These are phyloP conservation scores for Tetragnatha montana DNA, from an alignment of 2,888 invertebrate species.

Conservation along the genomic window DNA sequence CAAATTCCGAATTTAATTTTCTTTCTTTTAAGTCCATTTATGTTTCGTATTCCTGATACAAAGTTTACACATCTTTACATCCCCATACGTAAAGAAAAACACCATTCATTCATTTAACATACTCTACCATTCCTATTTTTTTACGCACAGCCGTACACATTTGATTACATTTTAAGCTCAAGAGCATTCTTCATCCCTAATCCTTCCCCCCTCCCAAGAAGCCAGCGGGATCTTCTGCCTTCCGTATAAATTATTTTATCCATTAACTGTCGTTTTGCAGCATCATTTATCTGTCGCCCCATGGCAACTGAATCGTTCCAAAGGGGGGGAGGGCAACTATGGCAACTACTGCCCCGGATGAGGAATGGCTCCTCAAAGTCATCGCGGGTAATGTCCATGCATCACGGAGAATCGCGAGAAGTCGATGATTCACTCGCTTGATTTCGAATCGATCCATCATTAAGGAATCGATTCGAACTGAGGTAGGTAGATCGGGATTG, in stretches of 20 bases:
- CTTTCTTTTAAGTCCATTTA: neutral
- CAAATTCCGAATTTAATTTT: too few relatives aligned
- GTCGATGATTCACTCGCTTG: slow-evolving; percentile 46
- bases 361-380: slow-evolving; percentile 54
- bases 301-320: slow-evolving; percentile 12
- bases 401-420: slow-evolving; percentile 36
- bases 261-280: slow-evolving; percentile 30
- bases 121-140: neutral
- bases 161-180: neutral
- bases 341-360: slow-evolving; percentile 27
- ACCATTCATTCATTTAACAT: neutral
- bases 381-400: slow-evolving; percentile 32
- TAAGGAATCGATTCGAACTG: neutral
- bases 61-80: slow-evolving; percentile 8
- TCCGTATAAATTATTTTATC: slow-evolving; percentile 47
- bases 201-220: neutral
- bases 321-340: slow-evolving; percentile 26
- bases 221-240: neutral
- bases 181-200: neutral
- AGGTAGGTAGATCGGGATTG: neutral
- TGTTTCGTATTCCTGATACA: slow-evolving; percentile 7
- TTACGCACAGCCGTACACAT: too few relatives aligned
- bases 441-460: slow-evolving; percentile 36
- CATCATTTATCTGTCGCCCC: slow-evolving; percentile 42
- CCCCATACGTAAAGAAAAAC: too few relatives aligned